Evolutionary conservation across 2,888 invertebrate species (phyloP).

Genomic region (Lapara coniferarum): DNA sequence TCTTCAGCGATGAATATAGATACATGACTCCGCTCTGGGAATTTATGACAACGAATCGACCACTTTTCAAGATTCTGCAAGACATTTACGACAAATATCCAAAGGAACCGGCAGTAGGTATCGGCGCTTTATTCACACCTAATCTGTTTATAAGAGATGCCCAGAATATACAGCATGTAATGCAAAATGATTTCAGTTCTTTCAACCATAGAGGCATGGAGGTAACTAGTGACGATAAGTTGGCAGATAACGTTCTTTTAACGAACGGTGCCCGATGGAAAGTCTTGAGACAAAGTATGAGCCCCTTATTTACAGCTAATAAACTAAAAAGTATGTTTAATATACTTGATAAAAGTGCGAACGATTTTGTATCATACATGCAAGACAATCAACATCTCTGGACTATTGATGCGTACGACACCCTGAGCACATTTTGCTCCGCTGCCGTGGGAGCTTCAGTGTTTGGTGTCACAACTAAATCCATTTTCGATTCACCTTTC

Average conservation of each 20-base stretch:
- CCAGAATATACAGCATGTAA: constrained; percentile 50
- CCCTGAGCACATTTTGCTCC: constrained; percentile 50
- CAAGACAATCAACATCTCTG: constrained; percentile 47
- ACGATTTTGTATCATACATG: constrained; percentile 56
- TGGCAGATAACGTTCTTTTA: constrained; percentile 56
- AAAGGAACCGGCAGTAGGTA: constrained; percentile 54
- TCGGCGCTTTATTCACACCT: constrained; percentile 46
- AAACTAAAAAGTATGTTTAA: constrained; percentile 70
- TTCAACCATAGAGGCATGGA: constrained; percentile 56
- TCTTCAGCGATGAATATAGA: constrained; percentile 49
- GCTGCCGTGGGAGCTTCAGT: constrained; percentile 62
- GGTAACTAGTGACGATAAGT: constrained; percentile 46
- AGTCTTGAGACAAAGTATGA: constrained; percentile 59
- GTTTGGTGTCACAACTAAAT: constrained; percentile 64
- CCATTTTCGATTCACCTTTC: constrained; percentile 63
- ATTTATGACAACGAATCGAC: constrained; percentile 42
- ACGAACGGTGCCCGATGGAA: constrained; percentile 63
- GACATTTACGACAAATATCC: constrained; percentile 55
- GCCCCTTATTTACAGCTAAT: constrained; percentile 60
- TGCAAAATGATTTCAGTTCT: constrained; percentile 52
- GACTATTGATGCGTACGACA: constrained; percentile 44
- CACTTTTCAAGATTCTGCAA: constrained; percentile 53
- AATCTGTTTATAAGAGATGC: constrained; percentile 51
- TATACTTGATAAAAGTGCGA: constrained; percentile 60
- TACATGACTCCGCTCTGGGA: constrained; percentile 54